Percentiles rank a stretch among this genome's conserved stretches.
Conservation (phyloP, 2,888 invertebrate genomes). For the Dryomyza anilis region DNA sequence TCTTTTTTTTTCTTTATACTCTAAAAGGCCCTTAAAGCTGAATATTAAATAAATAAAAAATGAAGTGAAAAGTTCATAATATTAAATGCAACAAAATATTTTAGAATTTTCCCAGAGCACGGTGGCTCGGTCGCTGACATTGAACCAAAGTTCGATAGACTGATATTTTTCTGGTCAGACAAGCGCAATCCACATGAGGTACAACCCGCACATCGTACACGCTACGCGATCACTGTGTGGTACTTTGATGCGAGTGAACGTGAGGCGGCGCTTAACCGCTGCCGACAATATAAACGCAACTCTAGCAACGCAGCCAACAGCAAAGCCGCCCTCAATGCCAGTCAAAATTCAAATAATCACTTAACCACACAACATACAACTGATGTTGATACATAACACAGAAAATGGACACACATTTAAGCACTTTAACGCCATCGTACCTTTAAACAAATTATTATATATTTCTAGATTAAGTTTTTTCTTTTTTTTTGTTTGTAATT, state of each 20-base stretch:
- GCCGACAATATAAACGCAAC: constrained; percentile 41
- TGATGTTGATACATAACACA: constrained; percentile 55
- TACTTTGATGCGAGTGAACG: constrained; percentile 87
- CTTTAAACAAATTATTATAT: constrained; percentile 28
- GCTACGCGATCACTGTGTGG: constrained; percentile 92
- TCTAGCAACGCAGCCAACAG: constrained; percentile 24
- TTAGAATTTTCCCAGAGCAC: constrained; percentile 86
- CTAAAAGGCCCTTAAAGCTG: too few species aligned
- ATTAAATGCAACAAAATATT: constrained; percentile 26
- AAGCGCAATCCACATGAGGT: constrained; percentile 96
- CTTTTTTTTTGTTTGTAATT: constrained; percentile 30
- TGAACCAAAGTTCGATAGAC: constrained; percentile 89
- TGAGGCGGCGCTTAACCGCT: constrained; percentile 67
- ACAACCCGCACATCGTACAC: constrained; percentile 85
- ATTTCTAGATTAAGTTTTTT: constrained; percentile 29
- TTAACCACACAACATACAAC: constrained; percentile 36
- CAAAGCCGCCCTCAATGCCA: constrained; percentile 10
- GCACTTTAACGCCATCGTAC: constrained; percentile 36
- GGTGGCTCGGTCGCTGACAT: constrained; percentile 85
- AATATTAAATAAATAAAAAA: too few species aligned
- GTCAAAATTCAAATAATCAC: constrained; percentile 9
- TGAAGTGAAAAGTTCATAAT: too few species aligned
- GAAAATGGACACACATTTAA: constrained; percentile 12
- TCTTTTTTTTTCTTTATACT: background rate
- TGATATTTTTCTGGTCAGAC: constrained; percentile 98